Percentiles rank a stretch among this genome's conserved stretches.
phyloP scores from a whole-genome alignment of 2,797 vertebrate genomes.

The Brachymystax lenok region DNA sequence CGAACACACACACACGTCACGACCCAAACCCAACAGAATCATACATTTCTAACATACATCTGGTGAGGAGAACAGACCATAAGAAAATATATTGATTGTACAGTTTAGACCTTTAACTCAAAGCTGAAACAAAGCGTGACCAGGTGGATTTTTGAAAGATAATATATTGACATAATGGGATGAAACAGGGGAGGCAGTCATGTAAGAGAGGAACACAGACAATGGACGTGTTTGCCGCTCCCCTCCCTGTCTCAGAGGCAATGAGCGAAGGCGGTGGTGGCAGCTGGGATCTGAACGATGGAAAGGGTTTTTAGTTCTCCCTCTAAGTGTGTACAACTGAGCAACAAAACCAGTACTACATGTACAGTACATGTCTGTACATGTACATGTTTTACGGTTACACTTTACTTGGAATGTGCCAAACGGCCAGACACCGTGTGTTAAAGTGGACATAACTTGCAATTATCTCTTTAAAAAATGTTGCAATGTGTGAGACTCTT shows the following conservation, averaged over 20 bases:
- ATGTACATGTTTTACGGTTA: not conserved
- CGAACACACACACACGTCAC: not conserved
- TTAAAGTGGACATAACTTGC: too few species aligned
- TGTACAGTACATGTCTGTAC: constrained; percentile 46
- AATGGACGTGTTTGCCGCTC: constrained; percentile 51
- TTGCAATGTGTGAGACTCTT: not conserved
- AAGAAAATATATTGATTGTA: constrained; percentile 9
- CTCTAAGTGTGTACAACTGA: constrained; percentile 65
- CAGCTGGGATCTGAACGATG: constrained; percentile 77
- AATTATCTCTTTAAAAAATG: too few species aligned
- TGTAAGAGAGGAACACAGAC: constrained; percentile 58
- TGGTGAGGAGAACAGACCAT: constrained; percentile 11
- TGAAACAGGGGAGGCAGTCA: constrained; percentile 42
- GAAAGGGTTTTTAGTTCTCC: constrained; percentile 70
- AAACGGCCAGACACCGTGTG: too few species aligned
- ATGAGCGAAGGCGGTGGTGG: constrained; percentile 71
- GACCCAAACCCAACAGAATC: not conserved
- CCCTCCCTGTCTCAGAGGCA: constrained; percentile 57
- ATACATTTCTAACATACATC: not conserved
- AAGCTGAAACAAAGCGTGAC: constrained; percentile 33
- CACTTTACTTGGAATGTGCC: not conserved
- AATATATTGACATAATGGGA: constrained; percentile 38
- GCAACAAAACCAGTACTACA: constrained; percentile 57
- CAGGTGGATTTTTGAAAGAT: constrained; percentile 14
- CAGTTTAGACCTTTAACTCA: constrained; percentile 8